Conservation (phyloP, 2,888 invertebrate species). For the Lacanobia oleracea region DNA sequence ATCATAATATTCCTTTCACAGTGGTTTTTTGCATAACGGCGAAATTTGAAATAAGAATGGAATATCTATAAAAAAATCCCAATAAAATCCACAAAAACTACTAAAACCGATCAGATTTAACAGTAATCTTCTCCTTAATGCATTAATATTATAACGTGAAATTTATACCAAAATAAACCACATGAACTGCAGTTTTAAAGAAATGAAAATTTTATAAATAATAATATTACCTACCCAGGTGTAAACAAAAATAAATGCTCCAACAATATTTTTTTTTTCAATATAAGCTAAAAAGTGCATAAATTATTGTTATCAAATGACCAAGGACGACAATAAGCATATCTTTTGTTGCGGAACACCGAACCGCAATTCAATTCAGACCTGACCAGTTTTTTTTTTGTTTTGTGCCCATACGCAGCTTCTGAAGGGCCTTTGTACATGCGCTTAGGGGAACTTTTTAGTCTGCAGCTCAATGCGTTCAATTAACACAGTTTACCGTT, state of each 20-base stretch:
- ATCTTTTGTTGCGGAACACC: constrained; percentile 13
- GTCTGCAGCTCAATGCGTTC: constrained; percentile 73
- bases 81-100: no score
- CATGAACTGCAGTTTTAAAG: no score
- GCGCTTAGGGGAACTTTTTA: constrained; percentile 80
- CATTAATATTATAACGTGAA: no score
- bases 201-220: no score
- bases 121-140: no score
- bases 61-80: no score
- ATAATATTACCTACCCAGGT: no score
- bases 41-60: no score
- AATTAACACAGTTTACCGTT: constrained; percentile 73
- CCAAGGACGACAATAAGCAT: constrained; percentile 13
- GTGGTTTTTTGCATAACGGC: no score
- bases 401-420: constrained; percentile 71
- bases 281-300: not conserved
- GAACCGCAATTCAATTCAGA: constrained; percentile 15
- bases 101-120: no score
- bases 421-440: constrained; percentile 80
- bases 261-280: not conserved
- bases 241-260: not conserved
- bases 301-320: constrained; percentile 10
- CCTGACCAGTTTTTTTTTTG: constrained; percentile 76
- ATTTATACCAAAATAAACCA: no score
- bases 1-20: no score